Base-by-base conservation (phyloP, 2,888 invertebrate species). In the Nemotelus pantherinus region DNA sequence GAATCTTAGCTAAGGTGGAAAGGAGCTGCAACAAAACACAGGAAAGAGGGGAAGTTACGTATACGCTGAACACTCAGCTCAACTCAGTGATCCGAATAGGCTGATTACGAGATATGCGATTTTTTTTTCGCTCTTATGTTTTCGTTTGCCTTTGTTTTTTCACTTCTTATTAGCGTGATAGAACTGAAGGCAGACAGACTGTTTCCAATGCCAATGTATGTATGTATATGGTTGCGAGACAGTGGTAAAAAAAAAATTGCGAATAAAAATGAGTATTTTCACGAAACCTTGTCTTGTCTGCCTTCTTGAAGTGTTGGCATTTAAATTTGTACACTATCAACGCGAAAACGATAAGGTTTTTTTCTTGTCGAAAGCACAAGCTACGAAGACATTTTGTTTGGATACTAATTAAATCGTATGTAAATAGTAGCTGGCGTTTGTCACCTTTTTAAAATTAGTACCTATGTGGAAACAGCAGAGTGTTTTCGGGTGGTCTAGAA, bases 321-420 rank as follows among this genome's bases (percentile, higher is more conserved):
- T 65, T 65, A 65, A 65, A 65, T 65, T 65, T 65, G 65, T 65
- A 65, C 25, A 25, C 45, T 65, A 65, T 65, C 65, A 65, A 65
- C 65, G 65, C 65, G 43, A 65, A 65, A 45, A 47, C 47, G 65
- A 65, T 65, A 65, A 65, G 65, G 7, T 5, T 5, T 39, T 25
- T 9, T 43, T 57, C 57, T 4, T 10, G 25, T 9, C 9, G 9
- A 50, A 39, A 9, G 63, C 65, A 65, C 45, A 47, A 44, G 65
- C 45, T 65, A 47, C 45, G 47, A 65, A 47, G 45, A 5, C 47
- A 65, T 47, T 65, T 65, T 9, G 47, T 47, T 65, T 45, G 47
- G 65, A 65, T 45, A 39, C 10, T 65, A 65, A 65, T 65, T 65
- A 47, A 65, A 65, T 50, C 5, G 25, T 43, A 63, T 10, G 43